phyloP scores from a whole-genome alignment of 2,888 invertebrate genomes.

The Odontomyia ornata region DNA sequence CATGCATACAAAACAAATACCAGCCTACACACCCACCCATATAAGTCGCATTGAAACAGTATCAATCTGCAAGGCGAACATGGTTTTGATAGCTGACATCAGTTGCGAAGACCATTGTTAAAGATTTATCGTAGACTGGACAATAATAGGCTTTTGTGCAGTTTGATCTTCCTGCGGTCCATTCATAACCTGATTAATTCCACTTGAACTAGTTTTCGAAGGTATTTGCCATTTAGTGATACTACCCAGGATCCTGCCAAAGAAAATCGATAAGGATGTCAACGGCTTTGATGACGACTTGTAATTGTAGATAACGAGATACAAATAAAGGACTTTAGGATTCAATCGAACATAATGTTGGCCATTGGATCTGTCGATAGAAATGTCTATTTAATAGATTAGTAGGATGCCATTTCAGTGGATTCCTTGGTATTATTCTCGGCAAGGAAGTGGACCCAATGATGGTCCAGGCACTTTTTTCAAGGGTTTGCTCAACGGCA shows the following conservation, averaged over 20 bases:
- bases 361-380: too few relatives aligned
- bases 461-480: too few relatives aligned
- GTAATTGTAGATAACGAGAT: too few relatives aligned
- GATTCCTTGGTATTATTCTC: too few relatives aligned
- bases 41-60: not conserved
- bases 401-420: too few relatives aligned
- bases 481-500: too few relatives aligned
- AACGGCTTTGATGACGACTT: not conserved
- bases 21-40: not conserved
- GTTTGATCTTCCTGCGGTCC: constrained; percentile 6
- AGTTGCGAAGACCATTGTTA: not conserved
- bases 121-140: constrained; percentile 6
- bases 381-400: too few relatives aligned
- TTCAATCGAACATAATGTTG: too few relatives aligned
- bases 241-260: not conserved
- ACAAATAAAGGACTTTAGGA: too few relatives aligned
- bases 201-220: constrained; percentile 41
- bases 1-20: not conserved
- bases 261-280: not conserved
- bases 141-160: not conserved
- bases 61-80: not conserved
- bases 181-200: constrained; percentile 46
- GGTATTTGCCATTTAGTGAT: not conserved
- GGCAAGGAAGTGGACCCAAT: too few relatives aligned
- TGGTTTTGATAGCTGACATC: not conserved